These are phyloP conservation scores for Pristionchus exspectatus DNA, from an alignment of 2,888 invertebrate genomes.

Conservation along the genomic window DNA sequence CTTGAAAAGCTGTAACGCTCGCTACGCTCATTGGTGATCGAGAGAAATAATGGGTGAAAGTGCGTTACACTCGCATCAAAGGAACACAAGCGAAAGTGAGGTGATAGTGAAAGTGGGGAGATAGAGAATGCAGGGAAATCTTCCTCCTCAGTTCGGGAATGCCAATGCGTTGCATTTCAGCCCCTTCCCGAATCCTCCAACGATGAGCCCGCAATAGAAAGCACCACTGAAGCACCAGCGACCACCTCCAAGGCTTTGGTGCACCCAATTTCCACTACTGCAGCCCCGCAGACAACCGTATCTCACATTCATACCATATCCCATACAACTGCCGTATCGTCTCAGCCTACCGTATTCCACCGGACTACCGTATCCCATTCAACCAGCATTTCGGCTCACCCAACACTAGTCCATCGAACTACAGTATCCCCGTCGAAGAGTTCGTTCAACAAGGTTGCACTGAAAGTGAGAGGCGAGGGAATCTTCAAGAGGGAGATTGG, in stretches of 20 bases:
- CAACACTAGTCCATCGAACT: neutral
- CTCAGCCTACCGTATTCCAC: neutral
- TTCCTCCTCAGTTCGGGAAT: too few species aligned
- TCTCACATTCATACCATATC: too few species aligned
- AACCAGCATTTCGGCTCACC: neutral
- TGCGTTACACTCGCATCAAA: neutral
- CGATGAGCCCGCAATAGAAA: too few species aligned
- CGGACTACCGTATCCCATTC: neutral
- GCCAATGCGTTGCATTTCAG: too few species aligned
- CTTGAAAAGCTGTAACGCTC: conserved; percentile 25
- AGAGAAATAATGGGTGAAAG: neutral
- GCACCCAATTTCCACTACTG: too few species aligned
- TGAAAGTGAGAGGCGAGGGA: conserved; percentile 23
- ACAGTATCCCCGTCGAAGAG: neutral
- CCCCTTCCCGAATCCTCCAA: too few species aligned
- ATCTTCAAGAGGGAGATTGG: conserved; percentile 35
- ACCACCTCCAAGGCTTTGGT: too few species aligned
- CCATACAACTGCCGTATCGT: too few species aligned
- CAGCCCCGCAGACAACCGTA: too few species aligned
- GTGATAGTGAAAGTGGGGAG: neutral
- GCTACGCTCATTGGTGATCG: neutral
- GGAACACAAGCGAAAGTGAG: neutral
- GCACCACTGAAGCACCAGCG: too few species aligned
- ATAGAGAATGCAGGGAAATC: too few species aligned
- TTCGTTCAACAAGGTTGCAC: neutral